A percentile compares a stretch with the other conserved stretches of the same genome.
Evolutionary conservation across 2,888 invertebrate genomes (phyloP).

Genomic region (Stenichneumon culpator): DNA sequence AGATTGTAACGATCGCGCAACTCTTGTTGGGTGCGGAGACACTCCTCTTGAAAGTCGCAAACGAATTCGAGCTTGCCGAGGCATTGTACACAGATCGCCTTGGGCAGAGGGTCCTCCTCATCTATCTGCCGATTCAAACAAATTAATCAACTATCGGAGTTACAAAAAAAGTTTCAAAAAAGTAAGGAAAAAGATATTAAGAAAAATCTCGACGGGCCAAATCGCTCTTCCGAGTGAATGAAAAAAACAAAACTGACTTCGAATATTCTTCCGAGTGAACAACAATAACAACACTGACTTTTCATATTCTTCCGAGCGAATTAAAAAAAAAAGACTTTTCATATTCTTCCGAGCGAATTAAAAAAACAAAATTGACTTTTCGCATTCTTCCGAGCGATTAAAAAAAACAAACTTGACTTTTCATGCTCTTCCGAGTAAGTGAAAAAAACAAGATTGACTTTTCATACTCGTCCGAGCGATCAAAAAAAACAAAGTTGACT

Average conservation of each 20-base stretch:
- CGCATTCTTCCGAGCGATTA: no score
- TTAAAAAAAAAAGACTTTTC: no score
- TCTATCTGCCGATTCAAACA: slow-evolving; percentile 83
- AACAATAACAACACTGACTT: not conserved
- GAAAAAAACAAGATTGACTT: no score
- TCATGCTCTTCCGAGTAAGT: no score
- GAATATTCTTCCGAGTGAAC: no score
- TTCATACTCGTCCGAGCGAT: no score
- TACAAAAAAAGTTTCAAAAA: not conserved
- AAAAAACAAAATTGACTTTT: no score
- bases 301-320: no score
- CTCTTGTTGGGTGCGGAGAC: slow-evolving; percentile 84
- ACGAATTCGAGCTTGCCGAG: slow-evolving; percentile 85
- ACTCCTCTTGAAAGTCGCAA: slow-evolving; percentile 85
- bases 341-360: no score
- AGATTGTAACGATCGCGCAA: slow-evolving; percentile 83
- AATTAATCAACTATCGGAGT: slow-evolving; percentile 44
- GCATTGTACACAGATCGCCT: slow-evolving; percentile 84
- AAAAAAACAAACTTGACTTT: no score
- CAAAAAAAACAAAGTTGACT: no score
- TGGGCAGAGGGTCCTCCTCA: slow-evolving; percentile 84
- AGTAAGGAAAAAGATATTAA: not conserved
- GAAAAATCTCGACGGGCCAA: not conserved
- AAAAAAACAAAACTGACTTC: not conserved
- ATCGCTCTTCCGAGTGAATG: not conserved